Evolutionary conservation across 2,888 invertebrate species (phyloP).

Genomic region (Trichopoda pennipes): DNA sequence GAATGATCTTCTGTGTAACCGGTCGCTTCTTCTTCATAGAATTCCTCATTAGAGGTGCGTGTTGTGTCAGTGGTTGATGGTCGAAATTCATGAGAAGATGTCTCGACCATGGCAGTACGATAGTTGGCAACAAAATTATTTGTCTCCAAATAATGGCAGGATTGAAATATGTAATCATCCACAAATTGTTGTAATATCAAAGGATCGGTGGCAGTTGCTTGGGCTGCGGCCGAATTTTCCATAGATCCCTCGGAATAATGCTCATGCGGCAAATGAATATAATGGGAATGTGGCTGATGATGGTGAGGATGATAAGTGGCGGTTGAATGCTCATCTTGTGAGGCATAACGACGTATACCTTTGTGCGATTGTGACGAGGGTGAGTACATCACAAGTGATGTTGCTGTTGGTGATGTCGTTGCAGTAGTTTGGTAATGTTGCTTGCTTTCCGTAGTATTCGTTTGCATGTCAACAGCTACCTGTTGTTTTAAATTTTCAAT

Average conservation of each 20-base stretch:
- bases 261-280: slow-evolving; percentile 70
- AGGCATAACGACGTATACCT: slow-evolving; percentile 72
- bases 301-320: slow-evolving; percentile 51
- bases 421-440: slow-evolving; percentile 66
- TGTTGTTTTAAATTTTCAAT: slow-evolving; percentile 30
- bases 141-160: slow-evolving; percentile 80
- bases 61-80: slow-evolving; percentile 76
- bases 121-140: slow-evolving; percentile 80
- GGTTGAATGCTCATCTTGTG: slow-evolving; percentile 68
- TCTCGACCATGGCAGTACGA: slow-evolving; percentile 81
- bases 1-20: slow-evolving; percentile 63
- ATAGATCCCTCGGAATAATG: slow-evolving; percentile 62
- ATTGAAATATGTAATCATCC: slow-evolving; percentile 79
- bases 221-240: slow-evolving; percentile 60
- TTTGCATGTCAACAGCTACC: slow-evolving; percentile 67
- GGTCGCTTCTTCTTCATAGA: slow-evolving; percentile 69
- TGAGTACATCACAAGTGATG: slow-evolving; percentile 77
- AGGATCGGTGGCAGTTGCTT: slow-evolving; percentile 62
- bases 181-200: slow-evolving; percentile 75
- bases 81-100: slow-evolving; percentile 79
- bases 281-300: slow-evolving; percentile 61
- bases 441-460: slow-evolving; percentile 68
- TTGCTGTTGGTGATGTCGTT: slow-evolving; percentile 75
- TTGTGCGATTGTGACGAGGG: slow-evolving; percentile 78
- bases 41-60: slow-evolving; percentile 72